Conservation (phyloP, 2,113 vertebrate species). For the Zosterops pallidus region DNA sequence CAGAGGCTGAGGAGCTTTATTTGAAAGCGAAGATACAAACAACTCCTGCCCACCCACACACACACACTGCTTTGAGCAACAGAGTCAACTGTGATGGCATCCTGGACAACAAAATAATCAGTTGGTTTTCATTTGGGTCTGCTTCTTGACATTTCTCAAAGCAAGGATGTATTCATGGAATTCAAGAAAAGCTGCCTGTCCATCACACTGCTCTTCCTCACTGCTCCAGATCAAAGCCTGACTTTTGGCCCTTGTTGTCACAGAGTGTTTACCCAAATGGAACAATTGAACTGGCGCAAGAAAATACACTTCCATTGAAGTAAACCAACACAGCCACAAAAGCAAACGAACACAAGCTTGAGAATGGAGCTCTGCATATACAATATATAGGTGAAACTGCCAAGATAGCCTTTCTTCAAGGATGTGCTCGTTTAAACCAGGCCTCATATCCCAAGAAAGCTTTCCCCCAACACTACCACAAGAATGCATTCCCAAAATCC, state of each 20-base stretch:
- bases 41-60: background rate
- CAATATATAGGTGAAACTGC: fast-evolving
- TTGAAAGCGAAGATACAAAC: background rate
- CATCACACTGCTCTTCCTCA: background rate
- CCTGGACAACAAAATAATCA: background rate
- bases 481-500: background rate
- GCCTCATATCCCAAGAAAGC: background rate
- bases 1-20: background rate
- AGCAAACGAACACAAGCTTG: background rate
- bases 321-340: background rate
- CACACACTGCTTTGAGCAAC: background rate
- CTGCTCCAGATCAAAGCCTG: background rate
- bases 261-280: background rate
- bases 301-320: background rate
- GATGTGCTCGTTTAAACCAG: background rate
- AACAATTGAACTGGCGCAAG: background rate
- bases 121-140: background rate
- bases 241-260: background rate
- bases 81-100: background rate
- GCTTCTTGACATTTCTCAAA: background rate
- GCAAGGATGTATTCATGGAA: fast-evolving
- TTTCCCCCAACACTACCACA: fast-evolving
- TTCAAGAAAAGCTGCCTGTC: background rate
- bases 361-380: background rate
- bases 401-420: background rate